Evolutionary conservation across 2,888 invertebrate species (phyloP), one percentile per base, ranked within the genome.

Genomic region (Laspeyria flexula): DNA sequence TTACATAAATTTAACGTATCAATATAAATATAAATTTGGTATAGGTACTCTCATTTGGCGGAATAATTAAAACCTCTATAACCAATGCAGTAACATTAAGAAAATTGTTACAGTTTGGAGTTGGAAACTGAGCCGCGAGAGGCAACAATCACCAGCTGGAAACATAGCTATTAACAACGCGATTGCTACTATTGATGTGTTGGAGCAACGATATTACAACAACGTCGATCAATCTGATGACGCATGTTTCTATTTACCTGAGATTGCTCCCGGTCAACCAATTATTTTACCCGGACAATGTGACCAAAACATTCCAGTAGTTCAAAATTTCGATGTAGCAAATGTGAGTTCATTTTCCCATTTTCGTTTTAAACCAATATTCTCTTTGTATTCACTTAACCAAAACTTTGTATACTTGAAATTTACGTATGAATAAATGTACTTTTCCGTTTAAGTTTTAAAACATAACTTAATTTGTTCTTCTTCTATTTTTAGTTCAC

Each of bases 91-190:
- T n/a, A n/a, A n/a, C n/a, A n/a, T n/a, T n/a, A n/a, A n/a, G n/a
- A n/a, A n/a, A n/a, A n/a, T 10, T 10, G 7, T 31, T 50, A 48
- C 59, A 92, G 91, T 91, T 6, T 88, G 79, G 75, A 87, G 86
- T 51, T 91, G 89, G 90, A 89, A 90, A 47, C 77, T 92, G 0
- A 88, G 91, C 51, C 79, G 85, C 60, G 73, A 61, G 0, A 75
- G 55, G 30, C 40, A 67, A 21, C 60, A 87, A 0, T 69, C 81
- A 0, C 0, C 45, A 33, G 47, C 54, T 10, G 75, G 78, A 0
- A 58, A 31, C 4, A 38, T 45, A 1, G 64, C 77, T 0, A 89
- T 90, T 21, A 71, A 77, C 43, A 73, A 29, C 1, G 70, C 61
- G 0, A 78, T 85, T 12, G 34, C 57, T 0, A 51, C 56, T 3